A percentile compares a stretch with the other conserved stretches of the same genome.
Evolutionary conservation across 2,797 vertebrate genomes (phyloP).

Genomic region (Tadarida brasiliensis): DNA sequence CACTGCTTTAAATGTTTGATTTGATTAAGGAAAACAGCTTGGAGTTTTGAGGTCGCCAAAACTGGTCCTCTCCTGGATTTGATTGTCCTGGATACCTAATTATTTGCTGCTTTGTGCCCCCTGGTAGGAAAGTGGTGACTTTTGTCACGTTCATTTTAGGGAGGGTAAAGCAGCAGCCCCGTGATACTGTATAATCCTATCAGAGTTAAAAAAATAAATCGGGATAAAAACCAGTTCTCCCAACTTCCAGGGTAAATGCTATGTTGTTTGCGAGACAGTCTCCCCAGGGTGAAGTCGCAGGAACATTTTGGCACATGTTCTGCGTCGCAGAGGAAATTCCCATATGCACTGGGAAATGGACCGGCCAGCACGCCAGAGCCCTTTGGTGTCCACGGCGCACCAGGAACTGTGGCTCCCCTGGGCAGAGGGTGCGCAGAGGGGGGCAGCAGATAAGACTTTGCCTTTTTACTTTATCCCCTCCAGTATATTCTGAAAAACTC

Average conservation of each 20-base stretch:
- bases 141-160: not conserved
- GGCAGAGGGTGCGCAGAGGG: too few relatives aligned
- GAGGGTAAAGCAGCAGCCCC: not conserved
- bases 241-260: fast-evolving
- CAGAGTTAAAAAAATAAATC: not conserved
- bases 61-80: not conserved
- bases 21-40: not conserved
- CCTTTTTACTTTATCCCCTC: not conserved
- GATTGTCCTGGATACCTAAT: too few relatives aligned
- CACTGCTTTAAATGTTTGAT: not conserved
- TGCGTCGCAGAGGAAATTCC: not conserved
- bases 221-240: not conserved
- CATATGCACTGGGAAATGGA: not conserved
- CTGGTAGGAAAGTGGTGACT: not conserved
- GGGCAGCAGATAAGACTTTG: not conserved
- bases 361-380: fast-evolving
- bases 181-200: fast-evolving
- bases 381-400: fast-evolving
- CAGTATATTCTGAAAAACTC: not conserved
- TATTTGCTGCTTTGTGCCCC: not conserved
- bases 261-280: not conserved
- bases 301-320: not conserved
- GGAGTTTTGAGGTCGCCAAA: not conserved
- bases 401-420: not conserved
- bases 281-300: not conserved